phyloP scores from a whole-genome alignment of 2,888 invertebrate genomes.

The Diogma glabrata region DNA sequence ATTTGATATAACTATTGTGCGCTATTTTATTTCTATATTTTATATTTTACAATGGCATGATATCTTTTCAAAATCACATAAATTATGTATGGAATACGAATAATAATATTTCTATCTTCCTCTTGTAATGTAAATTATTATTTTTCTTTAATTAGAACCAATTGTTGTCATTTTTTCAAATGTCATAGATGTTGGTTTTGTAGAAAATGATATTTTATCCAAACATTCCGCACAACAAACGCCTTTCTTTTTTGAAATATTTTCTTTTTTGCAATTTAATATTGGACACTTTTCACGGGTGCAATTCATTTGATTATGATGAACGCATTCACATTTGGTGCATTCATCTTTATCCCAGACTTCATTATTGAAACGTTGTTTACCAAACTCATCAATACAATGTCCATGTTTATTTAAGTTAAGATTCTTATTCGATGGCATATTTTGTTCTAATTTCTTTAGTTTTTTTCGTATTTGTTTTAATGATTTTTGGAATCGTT shows the following conservation, averaged over 20 bases:
- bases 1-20: no score
- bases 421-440: constrained; percentile 17
- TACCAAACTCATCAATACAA: constrained; percentile 35
- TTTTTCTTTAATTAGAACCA: neutral
- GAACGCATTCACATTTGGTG: constrained; percentile 39
- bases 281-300: constrained; percentile 34
- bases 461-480: constrained; percentile 40
- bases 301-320: constrained; percentile 36
- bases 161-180: neutral
- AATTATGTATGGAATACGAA: no score
- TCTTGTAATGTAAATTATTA: no score
- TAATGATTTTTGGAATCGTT: constrained; percentile 40
- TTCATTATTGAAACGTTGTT: constrained; percentile 37
- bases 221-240: constrained; percentile 12
- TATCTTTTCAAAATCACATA: no score
- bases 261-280: neutral
- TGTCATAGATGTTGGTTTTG: neutral
- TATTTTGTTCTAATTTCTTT: constrained; percentile 34
- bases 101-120: no score
- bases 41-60: no score
- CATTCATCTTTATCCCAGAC: constrained; percentile 39
- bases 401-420: constrained; percentile 25
- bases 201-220: neutral
- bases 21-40: no score
- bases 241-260: constrained; percentile 10